Base-by-base conservation (phyloP, 23 tunicate genomes). In the Phallusia fumigata region DNA sequence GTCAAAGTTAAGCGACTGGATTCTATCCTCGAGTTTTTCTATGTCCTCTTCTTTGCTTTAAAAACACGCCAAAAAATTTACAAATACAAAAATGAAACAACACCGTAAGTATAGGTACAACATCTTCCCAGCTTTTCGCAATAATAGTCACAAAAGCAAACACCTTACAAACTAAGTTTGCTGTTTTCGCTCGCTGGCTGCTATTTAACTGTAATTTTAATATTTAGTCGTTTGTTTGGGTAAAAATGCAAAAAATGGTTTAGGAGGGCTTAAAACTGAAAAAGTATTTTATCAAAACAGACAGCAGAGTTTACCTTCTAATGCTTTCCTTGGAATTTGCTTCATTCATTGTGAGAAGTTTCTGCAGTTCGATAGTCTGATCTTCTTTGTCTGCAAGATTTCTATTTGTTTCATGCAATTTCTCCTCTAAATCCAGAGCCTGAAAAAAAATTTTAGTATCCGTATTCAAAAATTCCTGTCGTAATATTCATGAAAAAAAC, bases 1-100 rank as follows among this genome's bases (percentile, higher is more conserved):
- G 15, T 87, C 82, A 5, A 21, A 19, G 11, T 77, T n/a, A 64
- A 87, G 36, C 33, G 86, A 58, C 47, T 47, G 24, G 16, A 87
- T 12, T 76, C 76, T 49, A 8, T 81, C 86, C 64, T 81, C 79
- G 0, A 87, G 52, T 40, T 87, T 87, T 35, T 87, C 82, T n/a
- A 82, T 30, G 15, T 87, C 86, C 36, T 87, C 86, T 64, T 87
- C 85, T 81, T 87, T 87, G 82, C 91, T 87, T 32, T 22, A 75
- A 75, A 30, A 73, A 73, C 19, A n/a, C n/a, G n/a, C n/a, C n/a
- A n/a, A n/a, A n/a, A n/a, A n/a, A n/a, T n/a, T 22, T 15, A 76
- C 80, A 76, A 19, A 22, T 15, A 13, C 58, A 51, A 12, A 72
- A 15, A 21, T 72, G n/a, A n/a, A n/a, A n/a, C n/a, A n/a, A n/a